Evolutionary conservation across 2,888 invertebrate species (phyloP), one percentile per base, ranked within the genome.

Genomic region (Drosophila siamana): DNA sequence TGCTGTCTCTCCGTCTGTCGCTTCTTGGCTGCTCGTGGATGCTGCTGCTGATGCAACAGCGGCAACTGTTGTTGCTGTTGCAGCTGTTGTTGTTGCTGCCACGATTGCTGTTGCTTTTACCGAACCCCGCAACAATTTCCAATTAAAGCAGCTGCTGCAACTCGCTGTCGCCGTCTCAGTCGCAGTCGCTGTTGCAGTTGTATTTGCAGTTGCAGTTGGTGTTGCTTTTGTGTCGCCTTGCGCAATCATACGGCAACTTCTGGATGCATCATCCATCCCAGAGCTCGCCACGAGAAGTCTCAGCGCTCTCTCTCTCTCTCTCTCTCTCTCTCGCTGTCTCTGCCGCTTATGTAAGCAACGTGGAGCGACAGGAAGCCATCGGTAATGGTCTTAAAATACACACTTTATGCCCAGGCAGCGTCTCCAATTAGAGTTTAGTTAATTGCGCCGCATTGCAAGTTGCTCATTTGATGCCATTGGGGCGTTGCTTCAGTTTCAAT

Each of bases 331-430:
- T 9, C 5, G 15, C 26, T 26, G 55, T 71, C 62, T 78, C n/a
- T n/a, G n/a, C n/a, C n/a, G n/a, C n/a, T 19, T 75, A 79, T 69
- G 69, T 72, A 79, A 77, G 80, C 68, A 65, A 48, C 33, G 1
- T 51, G 26, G 6, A 7, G 79, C 79, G 76, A 85, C 87, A 86
- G 83, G 83, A 84, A 84, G 87, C 82, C 87, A 84, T 86, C 74
- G 77, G 85, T 84, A 84, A 84, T 84, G 87, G 87, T 79, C 83
- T 81, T 84, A 84, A 84, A 84, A 85, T 86, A 84, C 83, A 84
- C 83, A 84, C 82, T 84, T 84, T 84, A 84, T 84, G 87, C 87
- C 82, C 87, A 69, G 69, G 59, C 67, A 79, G 41, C 75, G 74
- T 66, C 87, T 70, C 85, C 83, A 84, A 84, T 84, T 84, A 84